These are phyloP conservation scores for Hemichromis elongatus DNA, from an alignment of 2,113 vertebrate genomes.

Conservation along the genomic window DNA sequence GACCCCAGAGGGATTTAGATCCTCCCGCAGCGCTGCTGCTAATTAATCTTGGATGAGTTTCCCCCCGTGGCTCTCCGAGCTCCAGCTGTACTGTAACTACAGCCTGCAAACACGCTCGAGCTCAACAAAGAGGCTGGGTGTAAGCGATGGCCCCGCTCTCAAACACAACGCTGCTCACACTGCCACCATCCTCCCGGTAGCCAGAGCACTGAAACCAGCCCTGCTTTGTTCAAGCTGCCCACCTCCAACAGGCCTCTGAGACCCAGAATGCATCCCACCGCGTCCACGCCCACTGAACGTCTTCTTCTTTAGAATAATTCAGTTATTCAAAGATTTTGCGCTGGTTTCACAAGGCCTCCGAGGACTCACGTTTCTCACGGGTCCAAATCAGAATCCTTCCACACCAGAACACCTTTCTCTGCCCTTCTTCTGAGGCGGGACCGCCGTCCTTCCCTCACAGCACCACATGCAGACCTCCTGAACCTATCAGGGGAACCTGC, in stretches of 20 bases:
- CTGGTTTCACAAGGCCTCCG: background rate
- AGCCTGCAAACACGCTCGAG: background rate
- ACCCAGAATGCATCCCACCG: background rate
- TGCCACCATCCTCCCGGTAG: background rate
- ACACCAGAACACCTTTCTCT: background rate
- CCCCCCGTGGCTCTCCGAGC: background rate
- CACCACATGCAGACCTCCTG: background rate
- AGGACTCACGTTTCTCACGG: fast-evolving
- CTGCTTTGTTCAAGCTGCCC: background rate
- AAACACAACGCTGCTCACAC: background rate
- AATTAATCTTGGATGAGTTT: slow-evolving; percentile 18
- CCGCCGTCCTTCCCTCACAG: background rate
- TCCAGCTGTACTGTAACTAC: slow-evolving; percentile 1
- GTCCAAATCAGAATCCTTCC: background rate
- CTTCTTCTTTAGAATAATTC: background rate
- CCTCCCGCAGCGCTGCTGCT: background rate
- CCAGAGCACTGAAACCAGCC: background rate
- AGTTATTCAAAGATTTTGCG: background rate
- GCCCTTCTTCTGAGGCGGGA: background rate
- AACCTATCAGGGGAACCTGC: background rate
- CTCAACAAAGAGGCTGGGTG: background rate
- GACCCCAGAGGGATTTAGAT: background rate
- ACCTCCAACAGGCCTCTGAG: background rate
- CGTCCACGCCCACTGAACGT: background rate
- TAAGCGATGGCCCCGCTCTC: background rate